Evolutionary conservation across 2,888 invertebrate genomes (phyloP), one percentile per base, ranked within the genome.

Genomic region (Drosophila paranaensis): DNA sequence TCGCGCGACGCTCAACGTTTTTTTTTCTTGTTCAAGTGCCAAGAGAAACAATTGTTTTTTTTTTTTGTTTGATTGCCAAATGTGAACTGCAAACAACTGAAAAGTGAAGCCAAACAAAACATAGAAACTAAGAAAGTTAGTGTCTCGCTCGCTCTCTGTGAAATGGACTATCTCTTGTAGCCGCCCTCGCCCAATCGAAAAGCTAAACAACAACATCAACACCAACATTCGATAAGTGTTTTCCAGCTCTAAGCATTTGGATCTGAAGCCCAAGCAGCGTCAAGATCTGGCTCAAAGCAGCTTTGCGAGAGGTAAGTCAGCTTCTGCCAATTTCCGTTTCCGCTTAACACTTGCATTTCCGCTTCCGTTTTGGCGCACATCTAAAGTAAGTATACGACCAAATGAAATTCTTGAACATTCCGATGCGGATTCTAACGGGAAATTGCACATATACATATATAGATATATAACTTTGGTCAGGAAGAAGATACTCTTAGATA

Each of bases 11-110:
- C 27, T 46, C 58, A 42, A 37, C 11, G 2, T n/a, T 51, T 64
- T 82, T 20, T 84, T 87, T 87, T 50, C 50, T 50, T 35, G 79
- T 81, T 84, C 69, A 67, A 77, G 82, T 82, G 82, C 63, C 43
- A 37, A 37, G 27, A 69, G 20, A 71, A 81, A 78, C 60, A 56
- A 56, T 60, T 53, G 68, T 65, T 83, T 50, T 50, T 50, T 77
- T 87, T 74, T 68, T 79, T 46, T 25, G 45, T 40, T 54, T 51
- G 10, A 50, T 50, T 50, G 16, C 51, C 25, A 53, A 53, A n/a
- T 45, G 77, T 71, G 72, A 60, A 39, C 60, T 48, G n/a, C 30
- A 43, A 39, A 45, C 1, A 30, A 25, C 48, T n/a, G 11, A 37
- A 75, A 30, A 73, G 85, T 84, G 79, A 65, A 63, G 14, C 51